Base-by-base conservation (phyloP, 2,888 invertebrate genomes). In the Polydrusus tereticollis region DNA sequence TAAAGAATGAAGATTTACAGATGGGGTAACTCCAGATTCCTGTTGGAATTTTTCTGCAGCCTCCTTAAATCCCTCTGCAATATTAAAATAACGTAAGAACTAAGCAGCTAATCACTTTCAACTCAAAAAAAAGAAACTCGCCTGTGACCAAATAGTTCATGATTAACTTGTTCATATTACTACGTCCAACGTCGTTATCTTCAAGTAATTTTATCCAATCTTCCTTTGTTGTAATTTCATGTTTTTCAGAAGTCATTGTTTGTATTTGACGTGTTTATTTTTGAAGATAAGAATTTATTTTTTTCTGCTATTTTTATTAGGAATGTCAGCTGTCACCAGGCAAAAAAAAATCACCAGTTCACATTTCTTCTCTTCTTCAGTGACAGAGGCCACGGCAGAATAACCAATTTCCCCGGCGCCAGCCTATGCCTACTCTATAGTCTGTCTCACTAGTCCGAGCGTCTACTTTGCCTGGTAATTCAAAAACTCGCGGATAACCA, bases 81-180 rank as follows among this genome's bases (percentile, higher is more conserved):
- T 0, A 16, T 26, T 1, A 38, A 62, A 18, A 33, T 62, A 26
- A 33, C n/a, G 45, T n/a, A n/a, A n/a, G n/a, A n/a, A n/a, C n/a
- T n/a, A n/a, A n/a, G n/a, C n/a, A n/a, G n/a, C n/a, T n/a, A n/a
- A n/a, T n/a, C n/a, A n/a, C n/a, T n/a, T n/a, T n/a, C n/a, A n/a
- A n/a, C n/a, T n/a, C n/a, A n/a, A n/a, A n/a, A n/a, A n/a, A n/a
- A n/a, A n/a, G 26, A 26, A 21, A 26, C 8, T 55, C 67, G 96
- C 97, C 97, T 87, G 97, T 98, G 47, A 98, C 97, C 81, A 99
- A 89, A 86, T 99, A 99, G 87, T 99, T 98, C 98, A 99, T 98
- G 78, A 99, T 97, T 76, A 99, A 89, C 86, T 95, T 94, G 86
- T 99, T 98, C 95, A 99, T 97, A 80, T 96, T 95, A 45, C 93